These are phyloP conservation scores for Fopius arisanus DNA, from an alignment of 1,140 invertebrate species.

Conservation along the genomic window DNA sequence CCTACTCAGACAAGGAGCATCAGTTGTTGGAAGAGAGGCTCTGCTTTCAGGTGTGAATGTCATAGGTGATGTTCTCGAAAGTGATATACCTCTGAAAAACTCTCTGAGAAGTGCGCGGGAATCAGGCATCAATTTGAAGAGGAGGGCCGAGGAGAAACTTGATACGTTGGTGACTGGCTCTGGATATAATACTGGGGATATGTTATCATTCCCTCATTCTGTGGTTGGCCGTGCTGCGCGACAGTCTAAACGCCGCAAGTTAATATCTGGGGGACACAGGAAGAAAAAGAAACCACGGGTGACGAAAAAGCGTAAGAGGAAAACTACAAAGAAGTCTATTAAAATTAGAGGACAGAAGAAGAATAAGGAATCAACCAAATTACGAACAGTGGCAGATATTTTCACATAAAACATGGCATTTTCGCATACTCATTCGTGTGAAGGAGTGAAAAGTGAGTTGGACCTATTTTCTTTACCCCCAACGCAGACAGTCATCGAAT, in stretches of 20 bases:
- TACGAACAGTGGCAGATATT: slow-evolving; percentile 15
- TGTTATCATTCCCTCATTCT: background rate
- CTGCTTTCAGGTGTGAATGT: no score
- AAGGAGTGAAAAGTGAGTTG: no score
- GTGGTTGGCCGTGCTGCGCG: background rate
- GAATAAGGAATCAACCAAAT: background rate
- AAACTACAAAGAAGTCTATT: background rate
- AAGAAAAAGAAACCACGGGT: slow-evolving; percentile 16
- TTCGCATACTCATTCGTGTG: background rate
- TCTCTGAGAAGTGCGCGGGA: slow-evolving; percentile 25
- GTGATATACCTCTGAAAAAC: no score
- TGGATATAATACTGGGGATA: slow-evolving; percentile 33
- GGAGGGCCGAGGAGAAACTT: no score
- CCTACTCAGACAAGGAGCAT: no score
- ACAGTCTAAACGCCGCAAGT: background rate
- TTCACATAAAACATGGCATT: slow-evolving; percentile 24
- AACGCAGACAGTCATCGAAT: no score
- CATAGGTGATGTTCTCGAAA: no score
- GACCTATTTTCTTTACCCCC: no score
- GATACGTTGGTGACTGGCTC: slow-evolving; percentile 34
- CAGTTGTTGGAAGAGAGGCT: no score
- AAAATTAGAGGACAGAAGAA: background rate
- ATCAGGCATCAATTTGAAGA: slow-evolving; percentile 35
- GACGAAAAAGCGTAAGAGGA: background rate
- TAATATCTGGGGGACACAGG: slow-evolving; percentile 9